Base-by-base conservation (phyloP, 2,888 invertebrate species). In the Drosophila longiperda region DNA sequence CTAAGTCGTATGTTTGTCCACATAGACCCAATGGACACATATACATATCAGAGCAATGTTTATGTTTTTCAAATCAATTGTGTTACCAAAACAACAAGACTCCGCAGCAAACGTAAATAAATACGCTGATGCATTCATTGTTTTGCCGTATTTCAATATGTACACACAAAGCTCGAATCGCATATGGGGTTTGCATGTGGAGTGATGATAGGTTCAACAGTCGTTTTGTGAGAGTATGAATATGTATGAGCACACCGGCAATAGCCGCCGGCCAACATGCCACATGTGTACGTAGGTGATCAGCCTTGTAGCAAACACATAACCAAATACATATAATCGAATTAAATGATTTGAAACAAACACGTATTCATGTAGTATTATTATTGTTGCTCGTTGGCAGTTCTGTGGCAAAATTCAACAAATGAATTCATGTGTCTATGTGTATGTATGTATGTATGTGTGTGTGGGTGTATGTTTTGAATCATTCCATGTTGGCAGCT, bases 1-100 rank as follows among this genome's bases (percentile, higher is more conserved):
- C 64, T 74, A 66, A 71, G 67, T 75, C 81, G 76, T 75, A 68
- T 50, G 60, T 36, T 73, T 55, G 48, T 59, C 29, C n/a, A 45
- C 20, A 75, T 5, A n/a, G 20, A 71, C n/a, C 26, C 48, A 54
- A 59, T n/a, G 26, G 36, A 70, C 70, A 72, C 55, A 66, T 17
- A 42, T 49, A 52, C 11, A 68, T 66, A 64, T 48, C 60, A 12
- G 57, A 68, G 45, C 52, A 70, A 76, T 85, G 82, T 75, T 85
- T 75, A 72, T 83, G 72, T 87, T 82, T 73, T 87, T 79, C 65
- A 75, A 82, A 87, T 85, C 88, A 85, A 83, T 83, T 87, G 73
- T 78, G 82, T 78, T 79, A 72, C 71, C 64, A 84, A 86, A 62
- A 73, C 65, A 66, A 70, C 61, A 64, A 49, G 58, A 66, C 62